Base-by-base conservation (phyloP, 1,140 invertebrate genomes). In the Orius laevigatus region DNA sequence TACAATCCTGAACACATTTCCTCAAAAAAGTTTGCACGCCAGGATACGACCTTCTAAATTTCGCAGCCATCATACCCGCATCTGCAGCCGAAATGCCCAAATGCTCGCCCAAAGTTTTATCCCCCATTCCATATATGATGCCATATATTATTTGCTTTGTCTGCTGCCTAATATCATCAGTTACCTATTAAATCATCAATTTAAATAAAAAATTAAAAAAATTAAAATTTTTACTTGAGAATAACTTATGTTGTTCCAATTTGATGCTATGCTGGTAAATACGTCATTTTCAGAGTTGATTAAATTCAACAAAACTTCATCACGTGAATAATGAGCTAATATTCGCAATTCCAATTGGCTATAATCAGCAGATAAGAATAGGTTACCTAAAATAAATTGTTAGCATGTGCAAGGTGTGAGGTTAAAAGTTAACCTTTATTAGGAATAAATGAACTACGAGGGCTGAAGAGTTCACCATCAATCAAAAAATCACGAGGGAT, bases 101-200 rank as follows among this genome's bases (percentile, higher is more conserved):
- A 47, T 80, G 75, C 50, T 91, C 81, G 0, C 80, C 74, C n/a
- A 98, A 67, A 1, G 84, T 73, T 59, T 79, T 85, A 10, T 75
- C 69, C 9, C 93, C 89, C 76, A 97, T 97, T n/a, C 94, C 94
- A 64, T 98, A 98, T 42, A 98, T 82, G 55, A 98, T 90, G 6
- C 89, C 94, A 68, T 98, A 98, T 58, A 89, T 94, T 11, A 98
- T 74, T 68, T 95, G 78, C 65, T 97, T 96, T 0, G 89, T 83
- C 58, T 82, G 78, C 57, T 91, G 84, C 40, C 92, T 71, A 54
- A 87, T 68, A 46, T 76, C 70, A 41, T 78, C 71, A 12, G 76
- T 74, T 0, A 92, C 77, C 77, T 81, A 51, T 52, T 60, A 55
- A 32, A 25, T 3, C 33, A 8, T 34, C 8, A n/a, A 16, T n/a